Conservation (phyloP, 1,140 invertebrate species). For the Heliconius melpomene region DNA sequence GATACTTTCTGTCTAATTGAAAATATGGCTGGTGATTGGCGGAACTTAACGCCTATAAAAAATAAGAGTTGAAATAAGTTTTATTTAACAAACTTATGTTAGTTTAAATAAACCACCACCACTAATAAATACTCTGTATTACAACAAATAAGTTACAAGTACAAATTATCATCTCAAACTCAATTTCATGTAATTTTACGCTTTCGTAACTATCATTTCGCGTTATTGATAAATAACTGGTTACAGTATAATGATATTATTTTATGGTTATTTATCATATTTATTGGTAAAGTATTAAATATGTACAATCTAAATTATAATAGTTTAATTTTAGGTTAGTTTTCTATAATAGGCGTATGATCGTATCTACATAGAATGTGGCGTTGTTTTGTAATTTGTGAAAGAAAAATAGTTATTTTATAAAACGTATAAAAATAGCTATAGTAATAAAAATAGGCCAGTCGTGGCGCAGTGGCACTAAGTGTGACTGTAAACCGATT, state of each 20-base stretch:
- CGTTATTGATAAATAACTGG: conserved; percentile 11
- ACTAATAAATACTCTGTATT: background rate
- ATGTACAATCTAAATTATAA: background rate
- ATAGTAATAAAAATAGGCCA: no score
- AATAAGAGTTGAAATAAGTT: background rate
- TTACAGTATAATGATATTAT: background rate
- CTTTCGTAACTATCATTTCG: background rate
- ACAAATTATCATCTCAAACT: conserved; percentile 1
- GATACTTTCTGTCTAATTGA: no score
- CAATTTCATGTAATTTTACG: conserved; percentile 8
- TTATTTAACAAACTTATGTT: background rate
- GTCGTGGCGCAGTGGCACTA: no score
- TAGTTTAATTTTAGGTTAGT: background rate
- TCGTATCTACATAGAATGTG: no score
- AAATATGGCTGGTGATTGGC: no score
- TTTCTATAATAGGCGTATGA: background rate
- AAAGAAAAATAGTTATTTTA: no score
- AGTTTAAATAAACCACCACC: background rate
- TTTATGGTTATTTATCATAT: conserved; percentile 7
- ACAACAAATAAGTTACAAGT: conserved; percentile 8
- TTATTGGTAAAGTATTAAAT: background rate
- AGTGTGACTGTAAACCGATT: no score
- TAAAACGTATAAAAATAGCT: no score
- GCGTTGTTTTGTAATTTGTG: no score
- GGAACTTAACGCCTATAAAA: no score